Base-by-base conservation (phyloP, 2,888 invertebrate species). In the Branchinecta sandiegonensis region DNA sequence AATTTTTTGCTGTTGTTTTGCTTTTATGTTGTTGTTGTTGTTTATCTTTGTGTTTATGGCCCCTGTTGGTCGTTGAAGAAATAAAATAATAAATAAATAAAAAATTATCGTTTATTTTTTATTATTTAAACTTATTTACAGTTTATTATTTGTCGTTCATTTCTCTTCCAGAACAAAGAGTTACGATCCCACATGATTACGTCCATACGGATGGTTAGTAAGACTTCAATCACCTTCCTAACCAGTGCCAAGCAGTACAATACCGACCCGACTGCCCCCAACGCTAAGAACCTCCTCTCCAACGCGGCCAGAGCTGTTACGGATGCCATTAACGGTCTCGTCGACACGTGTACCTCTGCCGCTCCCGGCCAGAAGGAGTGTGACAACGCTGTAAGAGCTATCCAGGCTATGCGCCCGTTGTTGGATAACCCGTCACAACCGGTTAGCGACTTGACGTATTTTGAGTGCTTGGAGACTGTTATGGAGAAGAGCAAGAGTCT, bases 351-450 rank as follows among this genome's bases (percentile, higher is more conserved):
- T 76, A 92, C 92, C 1, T 87, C 87, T 48, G 90, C 92, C 0
- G 91, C 93, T 0, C 95, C 96, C 0, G 94, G 96, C 0, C 94
- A 95, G 80, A 92, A 90, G 77, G 96, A 97, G 76, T 97, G 97
- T 79, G 94, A 93, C 76, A 94, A 90, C 73, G 95, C 96, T 1
- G 87, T 96, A 68, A 83, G 95, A 72, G 90, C 90, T 77, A 94
- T 97, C 70, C 88, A 90, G 78, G 87, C 90, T 69, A 85, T 90
- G 78, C 83, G 87, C 23, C 87, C 89, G 2, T 81, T 94, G 71
- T 81, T 97, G 66, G 87, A 89, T 73, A 86, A 89, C 76, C 92
- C 94, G 17, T 84, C 85, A 66, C 91, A 95, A 77, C 93, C 95
- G 0, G 83, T 95, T 73, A 89, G 85, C 74, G 92, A 92, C 72